Evolutionary conservation across 2,113 vertebrate genomes (phyloP).

Genomic region (Neomonachus schauinslandi): DNA sequence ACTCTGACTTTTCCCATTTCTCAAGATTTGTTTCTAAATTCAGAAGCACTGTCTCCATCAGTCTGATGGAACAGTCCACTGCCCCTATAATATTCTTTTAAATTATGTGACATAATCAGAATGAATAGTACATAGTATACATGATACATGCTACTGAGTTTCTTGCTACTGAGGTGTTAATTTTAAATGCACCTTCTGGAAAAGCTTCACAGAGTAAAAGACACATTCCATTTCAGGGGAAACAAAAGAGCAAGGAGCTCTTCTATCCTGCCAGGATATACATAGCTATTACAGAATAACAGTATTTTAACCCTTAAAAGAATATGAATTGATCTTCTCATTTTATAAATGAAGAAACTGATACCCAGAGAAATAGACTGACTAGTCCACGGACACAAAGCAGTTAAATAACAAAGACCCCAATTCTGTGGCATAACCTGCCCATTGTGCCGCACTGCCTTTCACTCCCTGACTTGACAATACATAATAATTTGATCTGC

Average conservation of each 20-base stretch:
- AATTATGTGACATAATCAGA: not conserved
- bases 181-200: not conserved
- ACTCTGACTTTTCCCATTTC: not conserved
- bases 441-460: not conserved
- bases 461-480: not conserved
- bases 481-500: not conserved
- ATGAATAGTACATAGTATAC: not conserved
- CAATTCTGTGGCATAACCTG: not conserved
- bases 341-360: not conserved
- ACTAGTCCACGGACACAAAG: not conserved
- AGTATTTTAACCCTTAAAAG: not conserved
- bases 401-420: not conserved
- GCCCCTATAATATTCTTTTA: not conserved
- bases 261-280: not conserved
- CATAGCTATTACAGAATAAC: accelerated
- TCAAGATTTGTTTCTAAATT: not conserved
- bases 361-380: not conserved
- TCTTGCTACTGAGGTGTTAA: not conserved
- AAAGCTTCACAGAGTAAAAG: not conserved
- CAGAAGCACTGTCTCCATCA: not conserved
- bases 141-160: not conserved
- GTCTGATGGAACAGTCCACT: not conserved
- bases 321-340: not conserved
- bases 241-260: not conserved
- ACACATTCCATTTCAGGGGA: not conserved